Conservation (phyloP, 2,888 invertebrate genomes). For the Tipula helvola region DNA sequence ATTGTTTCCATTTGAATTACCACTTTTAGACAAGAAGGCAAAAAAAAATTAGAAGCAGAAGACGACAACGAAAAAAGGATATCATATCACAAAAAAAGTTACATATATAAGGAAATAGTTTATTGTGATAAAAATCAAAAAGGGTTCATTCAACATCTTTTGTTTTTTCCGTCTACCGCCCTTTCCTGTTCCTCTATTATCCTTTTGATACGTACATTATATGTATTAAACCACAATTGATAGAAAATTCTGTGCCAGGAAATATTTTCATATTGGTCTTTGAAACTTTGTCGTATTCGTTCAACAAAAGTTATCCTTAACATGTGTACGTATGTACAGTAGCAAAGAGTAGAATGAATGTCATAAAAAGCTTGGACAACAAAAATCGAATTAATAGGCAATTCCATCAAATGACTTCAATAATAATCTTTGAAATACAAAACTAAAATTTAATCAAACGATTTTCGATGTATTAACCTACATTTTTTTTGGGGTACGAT, state of each 20-base stretch:
- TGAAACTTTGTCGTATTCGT: not conserved
- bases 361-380: not conserved
- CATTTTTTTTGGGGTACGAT: not conserved
- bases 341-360: not conserved
- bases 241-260: not conserved
- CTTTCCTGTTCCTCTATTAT: not conserved
- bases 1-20: constrained; percentile 4
- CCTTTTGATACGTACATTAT: not conserved
- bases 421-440: not conserved
- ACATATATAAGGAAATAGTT: not conserved
- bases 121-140: not conserved
- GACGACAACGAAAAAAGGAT: not conserved
- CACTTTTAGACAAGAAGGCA: not conserved
- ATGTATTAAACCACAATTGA: not conserved
- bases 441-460: not conserved
- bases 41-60: not conserved
- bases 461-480: not conserved
- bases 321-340: not conserved
- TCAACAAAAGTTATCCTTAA: not conserved
- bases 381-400: not conserved
- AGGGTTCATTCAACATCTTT: not conserved
- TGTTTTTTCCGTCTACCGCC: not conserved
- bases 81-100: not conserved
- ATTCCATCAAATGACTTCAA: not conserved
- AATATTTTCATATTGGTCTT: not conserved